These are phyloP conservation scores for Notodonta ziczac DNA, from an alignment of 2,888 invertebrate genomes.

Conservation along the genomic window DNA sequence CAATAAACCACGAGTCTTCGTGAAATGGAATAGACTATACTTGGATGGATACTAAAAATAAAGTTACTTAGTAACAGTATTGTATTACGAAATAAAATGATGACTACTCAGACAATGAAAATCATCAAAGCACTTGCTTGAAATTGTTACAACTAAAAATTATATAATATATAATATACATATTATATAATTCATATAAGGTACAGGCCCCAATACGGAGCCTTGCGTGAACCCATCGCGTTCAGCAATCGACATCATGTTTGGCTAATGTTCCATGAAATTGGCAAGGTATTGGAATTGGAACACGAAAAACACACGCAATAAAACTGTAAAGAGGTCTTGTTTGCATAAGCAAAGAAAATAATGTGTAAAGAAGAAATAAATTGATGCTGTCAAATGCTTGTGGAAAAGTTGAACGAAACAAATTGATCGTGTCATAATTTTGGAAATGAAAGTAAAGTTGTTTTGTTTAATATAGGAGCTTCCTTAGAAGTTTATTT, in stretches of 20 bases:
- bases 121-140: no score
- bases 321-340: slow-evolving; percentile 33
- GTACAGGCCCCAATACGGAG: slow-evolving; percentile 16
- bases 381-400: background rate
- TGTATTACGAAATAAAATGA: no score
- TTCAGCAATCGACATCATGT: slow-evolving; percentile 38
- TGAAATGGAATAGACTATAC: no score
- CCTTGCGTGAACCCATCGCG: slow-evolving; percentile 25
- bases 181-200: background rate
- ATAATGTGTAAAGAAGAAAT: slow-evolving; percentile 4
- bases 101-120: no score
- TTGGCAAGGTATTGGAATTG: slow-evolving; percentile 46
- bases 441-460: background rate
- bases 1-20: no score
- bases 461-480: no score
- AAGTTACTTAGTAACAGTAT: no score
- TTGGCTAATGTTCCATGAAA: slow-evolving; percentile 49
- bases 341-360: slow-evolving; percentile 27
- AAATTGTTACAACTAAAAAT: no score
- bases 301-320: slow-evolving; percentile 37
- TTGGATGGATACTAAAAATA: no score
- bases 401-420: background rate
- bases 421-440: background rate
- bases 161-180: no score
- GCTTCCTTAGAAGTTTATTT: no score